Evolutionary conservation across 2,797 vertebrate species (phyloP).

Genomic region (Myripristis jacobus): DNA sequence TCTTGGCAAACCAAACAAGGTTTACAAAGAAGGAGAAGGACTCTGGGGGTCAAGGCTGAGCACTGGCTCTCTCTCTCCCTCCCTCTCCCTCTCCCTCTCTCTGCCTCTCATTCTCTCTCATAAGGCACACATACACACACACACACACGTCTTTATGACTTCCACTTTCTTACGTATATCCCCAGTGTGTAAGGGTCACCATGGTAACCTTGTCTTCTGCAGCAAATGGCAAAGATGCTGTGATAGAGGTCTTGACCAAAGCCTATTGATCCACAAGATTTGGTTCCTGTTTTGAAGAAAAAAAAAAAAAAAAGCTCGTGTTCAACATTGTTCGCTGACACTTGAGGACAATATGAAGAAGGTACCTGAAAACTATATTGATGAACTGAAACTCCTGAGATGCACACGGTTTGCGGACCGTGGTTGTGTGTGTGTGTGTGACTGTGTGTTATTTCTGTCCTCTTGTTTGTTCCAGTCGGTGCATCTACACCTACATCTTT

Average conservation of each 20-base stretch:
- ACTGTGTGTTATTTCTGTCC: conserved; percentile 55
- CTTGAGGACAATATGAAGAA: conserved; percentile 55
- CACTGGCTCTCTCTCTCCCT: conserved; percentile 30
- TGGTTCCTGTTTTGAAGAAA: conserved; percentile 69
- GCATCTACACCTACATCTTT: conserved; percentile 15
- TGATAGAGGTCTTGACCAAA: conserved; percentile 63
- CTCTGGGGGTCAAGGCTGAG: conserved; percentile 69
- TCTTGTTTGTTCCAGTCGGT: conserved; percentile 51
- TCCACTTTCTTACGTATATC: conserved; percentile 58
- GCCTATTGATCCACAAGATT: conserved; percentile 74
- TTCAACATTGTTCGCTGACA: conserved; percentile 32
- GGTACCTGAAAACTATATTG: conserved; percentile 52
- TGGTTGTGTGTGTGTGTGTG: conserved; percentile 2
- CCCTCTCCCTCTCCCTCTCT: too few species aligned
- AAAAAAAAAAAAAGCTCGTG: too few species aligned
- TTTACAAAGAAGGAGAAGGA: conserved; percentile 61
- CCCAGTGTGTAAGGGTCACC: conserved; percentile 65
- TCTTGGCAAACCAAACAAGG: conserved; percentile 55
- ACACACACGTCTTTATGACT: conserved; percentile 57
- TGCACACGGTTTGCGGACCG: conserved; percentile 55
- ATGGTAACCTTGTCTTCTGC: conserved; percentile 69
- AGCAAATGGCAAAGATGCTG: conserved; percentile 56
- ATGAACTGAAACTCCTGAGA: conserved; percentile 57
- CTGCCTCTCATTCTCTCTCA: too few species aligned
- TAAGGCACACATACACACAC: conserved; percentile 18